Evolutionary conservation across 30 jellyfish, hydroid and myxozoan genomes (phyloP).

Genomic region (Hydractinia symbiolongicarpus): DNA sequence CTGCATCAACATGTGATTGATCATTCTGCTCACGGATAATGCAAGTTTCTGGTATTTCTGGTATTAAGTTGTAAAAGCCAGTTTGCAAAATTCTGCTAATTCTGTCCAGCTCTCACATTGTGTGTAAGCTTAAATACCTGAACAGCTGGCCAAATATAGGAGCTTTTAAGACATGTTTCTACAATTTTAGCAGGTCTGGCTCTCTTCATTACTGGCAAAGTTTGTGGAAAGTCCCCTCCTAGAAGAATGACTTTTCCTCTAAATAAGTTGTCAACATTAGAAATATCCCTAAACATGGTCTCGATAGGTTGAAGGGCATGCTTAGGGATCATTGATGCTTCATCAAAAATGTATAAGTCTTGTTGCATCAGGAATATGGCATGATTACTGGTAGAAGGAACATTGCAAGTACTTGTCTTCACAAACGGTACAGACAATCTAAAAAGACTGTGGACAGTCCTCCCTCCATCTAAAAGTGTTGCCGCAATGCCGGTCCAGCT

Average conservation of each 20-base stretch:
- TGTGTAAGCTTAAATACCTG: conserved; percentile 1
- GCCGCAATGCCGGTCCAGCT: not conserved
- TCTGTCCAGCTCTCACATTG: conserved; percentile 21
- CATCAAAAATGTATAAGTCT: conserved; percentile 37
- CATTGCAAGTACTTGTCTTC: conserved; percentile 10
- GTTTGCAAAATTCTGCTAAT: not conserved
- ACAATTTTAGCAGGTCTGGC: too few relatives aligned
- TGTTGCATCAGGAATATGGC: not conserved
- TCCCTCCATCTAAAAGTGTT: too few relatives aligned
- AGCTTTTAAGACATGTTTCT: too few relatives aligned
- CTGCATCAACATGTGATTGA: not conserved
- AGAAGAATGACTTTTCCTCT: conserved; percentile 20
- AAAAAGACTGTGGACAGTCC: too few relatives aligned
- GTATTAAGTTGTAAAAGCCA: not conserved
- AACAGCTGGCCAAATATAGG: conserved; percentile 3
- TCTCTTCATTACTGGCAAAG: too few relatives aligned
- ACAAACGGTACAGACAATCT: conserved; percentile 20
- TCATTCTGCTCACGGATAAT: not conserved
- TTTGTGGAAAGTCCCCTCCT: too few relatives aligned
- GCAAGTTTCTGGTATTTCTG: conserved; percentile 11
- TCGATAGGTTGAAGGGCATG: conserved; percentile 21
- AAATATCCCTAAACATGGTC: conserved; percentile 17
- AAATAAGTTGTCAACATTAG: conserved; percentile 13
- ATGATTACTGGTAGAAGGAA: not conserved
- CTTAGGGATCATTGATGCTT: conserved; percentile 45